Conservation (phyloP, 1,140 invertebrate species). For the Oscheius sp. region DNA sequence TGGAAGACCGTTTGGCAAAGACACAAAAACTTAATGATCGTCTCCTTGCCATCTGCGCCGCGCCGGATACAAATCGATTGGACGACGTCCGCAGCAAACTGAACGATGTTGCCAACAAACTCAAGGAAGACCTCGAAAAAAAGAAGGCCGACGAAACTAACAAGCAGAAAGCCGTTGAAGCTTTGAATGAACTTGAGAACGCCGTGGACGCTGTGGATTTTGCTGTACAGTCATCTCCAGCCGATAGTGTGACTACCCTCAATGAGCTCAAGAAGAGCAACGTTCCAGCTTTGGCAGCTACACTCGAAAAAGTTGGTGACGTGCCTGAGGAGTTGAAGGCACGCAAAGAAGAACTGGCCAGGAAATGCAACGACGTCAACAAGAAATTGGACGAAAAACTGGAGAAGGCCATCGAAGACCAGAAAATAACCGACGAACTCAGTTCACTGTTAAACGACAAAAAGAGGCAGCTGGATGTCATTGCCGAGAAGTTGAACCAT, state of each 20-base stretch:
- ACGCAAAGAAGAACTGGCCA: neutral
- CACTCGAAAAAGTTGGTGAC: slow-evolving; percentile 8
- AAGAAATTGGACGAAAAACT: slow-evolving; percentile 7
- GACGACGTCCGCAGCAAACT: slow-evolving; percentile 1
- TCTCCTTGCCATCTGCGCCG: neutral
- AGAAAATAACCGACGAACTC: slow-evolving; percentile 6
- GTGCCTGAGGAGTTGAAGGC: slow-evolving; percentile 1
- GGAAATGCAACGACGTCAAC: neutral
- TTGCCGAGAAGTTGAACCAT: slow-evolving; percentile 7
- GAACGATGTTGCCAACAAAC: neutral
- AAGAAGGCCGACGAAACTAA: slow-evolving; percentile 30
- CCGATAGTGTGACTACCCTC: neutral
- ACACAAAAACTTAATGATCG: neutral
- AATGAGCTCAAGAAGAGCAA: slow-evolving; percentile 9
- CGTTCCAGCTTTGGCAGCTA: neutral
- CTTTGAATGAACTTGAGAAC: slow-evolving; percentile 7
- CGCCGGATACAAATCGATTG: neutral
- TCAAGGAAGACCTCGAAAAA: slow-evolving; percentile 15
- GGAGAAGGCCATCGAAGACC: slow-evolving; percentile 6
- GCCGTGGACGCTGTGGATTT: slow-evolving; percentile 17
- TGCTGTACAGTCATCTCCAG: neutral
- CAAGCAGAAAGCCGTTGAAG: slow-evolving; percentile 15
- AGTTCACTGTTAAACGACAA: slow-evolving; percentile 5
- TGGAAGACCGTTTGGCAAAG: neutral
- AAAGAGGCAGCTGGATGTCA: slow-evolving; percentile 7